Evolutionary conservation across 2,888 invertebrate species (phyloP), one percentile per base, ranked within the genome.

Genomic region (Eupithecia centaureata): DNA sequence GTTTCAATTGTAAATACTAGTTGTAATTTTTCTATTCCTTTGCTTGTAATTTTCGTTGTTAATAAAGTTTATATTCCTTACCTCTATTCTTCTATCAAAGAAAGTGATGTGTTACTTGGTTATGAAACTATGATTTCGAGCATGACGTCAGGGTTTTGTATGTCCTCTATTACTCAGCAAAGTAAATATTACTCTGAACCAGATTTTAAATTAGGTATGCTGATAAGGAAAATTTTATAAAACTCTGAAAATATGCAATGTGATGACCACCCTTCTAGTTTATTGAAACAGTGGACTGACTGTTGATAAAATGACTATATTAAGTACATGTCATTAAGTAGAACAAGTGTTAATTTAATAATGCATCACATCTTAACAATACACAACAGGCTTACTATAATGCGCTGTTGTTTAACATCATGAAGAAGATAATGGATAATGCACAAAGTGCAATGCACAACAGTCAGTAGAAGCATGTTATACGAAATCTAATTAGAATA

Each of bases 261-360:
- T 12, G 18, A 5, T 18, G 32, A 51, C 57, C 62, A 59, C 59
- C 38, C 54, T 47, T 22, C 32, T 13, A 60, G 27, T 47, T 58
- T 8, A 25, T 33, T 33, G 25, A 12, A 22, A 33, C 27, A 57
- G 18, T 33, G 25, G 32, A 35, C n/a, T 12, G 28, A 62, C 30
- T 56, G 51, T 47, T 27, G 56, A 62, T 70, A 68, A 63, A 61
- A 60, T 38, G 42, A 13, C 59, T 54, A 64, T 58, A 47, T 5
- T 5, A 64, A 30, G 58, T 51, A 68, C 63, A 68, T 32, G 28
- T 10, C 27, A 30, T 30, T 57, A 57, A 30, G 57, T 33, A 32
- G 12, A 57, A 57, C 57, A 57, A 56, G 72, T 70, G 76, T 52
- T 76, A 76, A 76, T 71, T 74, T 69, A 74, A 74, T 73, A 71